Conservation (phyloP, 2,113 vertebrate genomes). For the Cromileptes altivelis region DNA sequence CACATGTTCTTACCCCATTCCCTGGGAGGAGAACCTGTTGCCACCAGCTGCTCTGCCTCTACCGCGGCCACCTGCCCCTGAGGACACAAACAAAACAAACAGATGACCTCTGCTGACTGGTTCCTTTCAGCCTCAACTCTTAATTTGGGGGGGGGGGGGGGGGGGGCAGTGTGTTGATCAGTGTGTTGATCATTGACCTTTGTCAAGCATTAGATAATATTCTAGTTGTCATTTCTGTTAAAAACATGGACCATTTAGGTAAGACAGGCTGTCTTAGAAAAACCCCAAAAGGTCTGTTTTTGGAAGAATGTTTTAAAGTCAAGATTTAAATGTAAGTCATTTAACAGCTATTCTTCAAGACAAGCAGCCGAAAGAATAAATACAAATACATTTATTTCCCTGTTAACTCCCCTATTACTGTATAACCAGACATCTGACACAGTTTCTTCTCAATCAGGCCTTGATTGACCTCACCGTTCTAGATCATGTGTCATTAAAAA, state of each 20-base stretch:
- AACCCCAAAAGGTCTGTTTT: neutral
- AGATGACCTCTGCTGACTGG: neutral
- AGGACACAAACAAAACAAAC: slow-evolving; percentile 42
- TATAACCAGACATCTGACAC: neutral
- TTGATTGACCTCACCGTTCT: neutral
- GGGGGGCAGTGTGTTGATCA: neutral
- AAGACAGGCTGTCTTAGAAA: neutral
- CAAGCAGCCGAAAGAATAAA: no score
- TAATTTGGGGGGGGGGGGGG: neutral
- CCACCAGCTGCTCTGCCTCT: slow-evolving; percentile 91
- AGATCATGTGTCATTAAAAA: neutral
- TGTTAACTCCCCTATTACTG: neutral
- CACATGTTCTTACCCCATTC: slow-evolving; percentile 91
- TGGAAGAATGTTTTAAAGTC: neutral
- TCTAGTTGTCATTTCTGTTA: neutral
- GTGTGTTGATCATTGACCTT: neutral
- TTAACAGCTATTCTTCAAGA: neutral
- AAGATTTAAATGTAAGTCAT: neutral
- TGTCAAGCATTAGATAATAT: neutral
- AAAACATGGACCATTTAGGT: neutral
- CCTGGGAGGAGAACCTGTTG: slow-evolving; percentile 93
- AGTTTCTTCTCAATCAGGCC: neutral
- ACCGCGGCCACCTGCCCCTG: slow-evolving; percentile 89
- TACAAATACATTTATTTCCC: neutral
- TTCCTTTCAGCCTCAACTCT: neutral